phyloP scores from a whole-genome alignment of 2,888 invertebrate genomes.

The Portevinia maculata region DNA sequence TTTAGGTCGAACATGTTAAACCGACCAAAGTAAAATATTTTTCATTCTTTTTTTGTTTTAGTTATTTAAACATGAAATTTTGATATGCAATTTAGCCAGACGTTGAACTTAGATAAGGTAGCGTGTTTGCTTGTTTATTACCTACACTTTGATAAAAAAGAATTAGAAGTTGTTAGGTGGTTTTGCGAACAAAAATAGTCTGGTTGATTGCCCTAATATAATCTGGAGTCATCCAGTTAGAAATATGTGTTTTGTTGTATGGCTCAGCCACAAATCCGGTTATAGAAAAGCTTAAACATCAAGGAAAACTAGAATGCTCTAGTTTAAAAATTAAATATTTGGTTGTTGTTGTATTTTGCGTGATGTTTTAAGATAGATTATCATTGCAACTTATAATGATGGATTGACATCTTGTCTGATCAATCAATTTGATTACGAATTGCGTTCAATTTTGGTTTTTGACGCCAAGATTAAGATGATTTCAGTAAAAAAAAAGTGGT shows the following conservation, averaged over 20 bases:
- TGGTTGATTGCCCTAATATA: not conserved
- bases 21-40: not conserved
- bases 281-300: not conserved
- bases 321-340: not conserved
- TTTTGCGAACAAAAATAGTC: no score
- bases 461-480: no score
- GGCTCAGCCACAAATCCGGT: conserved; percentile 9
- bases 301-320: not conserved
- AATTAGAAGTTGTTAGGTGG: no score
- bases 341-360: no score
- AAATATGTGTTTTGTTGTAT: not conserved
- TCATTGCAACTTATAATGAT: no score
- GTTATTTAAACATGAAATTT: conserved; percentile 5
- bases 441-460: no score
- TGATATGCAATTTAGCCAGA: conserved; percentile 2
- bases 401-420: no score
- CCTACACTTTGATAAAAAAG: no score
- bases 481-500: no score
- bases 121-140: not conserved
- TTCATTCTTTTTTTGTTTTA: not conserved
- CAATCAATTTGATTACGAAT: no score
- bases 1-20: conserved; percentile 6
- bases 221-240: conserved; percentile 18
- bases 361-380: no score
- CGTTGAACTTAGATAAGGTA: conserved; percentile 28